Base-by-base conservation (phyloP, 2,888 invertebrate species). In the Andrena dorsata region DNA sequence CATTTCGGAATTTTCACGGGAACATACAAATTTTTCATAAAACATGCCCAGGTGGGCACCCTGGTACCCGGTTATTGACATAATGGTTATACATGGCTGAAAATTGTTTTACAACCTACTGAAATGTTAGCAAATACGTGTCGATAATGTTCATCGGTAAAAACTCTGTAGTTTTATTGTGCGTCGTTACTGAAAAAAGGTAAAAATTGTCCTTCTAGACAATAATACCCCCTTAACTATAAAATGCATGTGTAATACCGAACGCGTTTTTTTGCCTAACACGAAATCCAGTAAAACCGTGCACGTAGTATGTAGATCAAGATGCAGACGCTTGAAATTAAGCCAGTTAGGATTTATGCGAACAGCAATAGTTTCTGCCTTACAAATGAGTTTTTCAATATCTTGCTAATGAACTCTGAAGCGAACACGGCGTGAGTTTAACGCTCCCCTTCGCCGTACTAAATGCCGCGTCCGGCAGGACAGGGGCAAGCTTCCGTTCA, bases 341-440 rank as follows among this genome's bases (percentile, higher is more conserved):
- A 41, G 35, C 10, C 47, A 53, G 26, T 32, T 49, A 77, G 60
- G 60, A 71, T 65, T 66, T 60, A 68, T 63, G 63, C 16, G 53
- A 23, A 23, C 70, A 51, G n/a, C n/a, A n/a, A n/a, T n/a, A n/a
- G 28, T 49, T 28, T 26, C 20, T 51, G 10, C 41, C 53, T 35
- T 61, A 3, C 75, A 32, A 70, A 70, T 23, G 28, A 69, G 51
- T 10, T 61, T 75, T 75, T 28, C 30, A 16, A 61, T 70, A 51
- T 35, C 51, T 47, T 23, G 35, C 65, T 76, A 60, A 73, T 28
- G 32, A 65, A 58, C 32, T 49, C 10, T 23, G 10, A 26, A 49
- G 16, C 23, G 26, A 23, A 5, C 47, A 16, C 3, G 13, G 13
- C 16, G 16, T 30, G 63, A 47, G 23, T 53, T 26, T 47, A 56